Base-by-base conservation (phyloP, 2,113 vertebrate genomes). In the Gadus macrocephalus region DNA sequence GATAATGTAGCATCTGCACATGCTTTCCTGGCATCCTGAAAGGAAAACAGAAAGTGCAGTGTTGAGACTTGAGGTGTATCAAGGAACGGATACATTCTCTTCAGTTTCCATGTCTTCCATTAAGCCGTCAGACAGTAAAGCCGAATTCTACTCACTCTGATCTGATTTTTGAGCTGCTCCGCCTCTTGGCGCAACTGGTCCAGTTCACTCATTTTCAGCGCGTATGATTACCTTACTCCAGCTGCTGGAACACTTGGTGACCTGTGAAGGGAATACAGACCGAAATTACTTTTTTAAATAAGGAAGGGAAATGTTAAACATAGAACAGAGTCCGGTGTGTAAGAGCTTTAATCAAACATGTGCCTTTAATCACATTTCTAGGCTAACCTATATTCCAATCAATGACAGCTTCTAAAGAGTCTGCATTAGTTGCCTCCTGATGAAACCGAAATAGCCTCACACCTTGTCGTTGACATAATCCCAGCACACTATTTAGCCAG, bases 111-210 rank as follows among this genome's bases (percentile, higher is more conserved):
- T 49, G 11, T 49, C 42, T 49, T 49, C 42, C 8, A 49, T 49
- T 14, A 3, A 1, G 9, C 55, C 8, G 16, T 1, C 15, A 58
- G 35, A 20, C 42, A 27, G 68, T 14, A 63, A 15, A 78, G 17
- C 5, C 0, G 68, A 35, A 20, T 22, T 42, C 27, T 49, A 94
- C 95, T 15, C 78, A 99, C 97, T 94, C 96, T 90, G 88, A 99
- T 99, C 89, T 99, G 97, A 90, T 96, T 98, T 91, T 98, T 99
- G 80, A 99, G 97, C 81, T 99, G 97, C 84, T 99, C 97, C 25
- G 97, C 97, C 95, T 99, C 97, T 93, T 99, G 97, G 92, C 97
- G 97, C 87, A 99, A 91, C 92, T 99, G 97, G 90, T 99, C 97
- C 66, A 99, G 94, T 91, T 99, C 97, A 83, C 97, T 98, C 97